Percentiles rank a stretch among this genome's conserved stretches.
phyloP scores from a whole-genome alignment of 2,113 vertebrate genomes.

The Cacatua alba region DNA sequence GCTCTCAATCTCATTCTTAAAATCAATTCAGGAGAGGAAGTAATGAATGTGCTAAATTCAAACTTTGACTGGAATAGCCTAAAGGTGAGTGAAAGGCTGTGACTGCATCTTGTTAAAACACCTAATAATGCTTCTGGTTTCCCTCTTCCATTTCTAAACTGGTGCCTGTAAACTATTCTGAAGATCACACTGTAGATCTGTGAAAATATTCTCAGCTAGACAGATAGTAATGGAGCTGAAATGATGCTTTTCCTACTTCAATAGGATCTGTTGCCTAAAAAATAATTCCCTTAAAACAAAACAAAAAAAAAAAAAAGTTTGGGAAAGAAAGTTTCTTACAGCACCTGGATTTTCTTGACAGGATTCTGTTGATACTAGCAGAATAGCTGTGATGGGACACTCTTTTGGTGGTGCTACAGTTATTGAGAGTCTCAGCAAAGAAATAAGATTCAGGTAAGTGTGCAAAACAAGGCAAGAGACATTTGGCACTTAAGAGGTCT shows the following conservation, averaged over 20 bases:
- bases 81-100: conserved; percentile 73
- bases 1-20: conserved; percentile 84
- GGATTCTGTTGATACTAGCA: conserved; percentile 87
- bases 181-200: neutral
- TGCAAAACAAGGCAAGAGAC: conserved; percentile 3
- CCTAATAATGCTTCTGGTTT: neutral
- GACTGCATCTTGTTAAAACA: neutral
- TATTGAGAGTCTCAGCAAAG: conserved; percentile 88
- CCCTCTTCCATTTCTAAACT: neutral
- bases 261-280: neutral
- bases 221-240: neutral
- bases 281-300: neutral
- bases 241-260: neutral
- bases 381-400: conserved; percentile 88
- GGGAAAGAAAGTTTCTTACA: conserved; percentile 11
- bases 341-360: conserved; percentile 69
- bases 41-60: conserved; percentile 79
- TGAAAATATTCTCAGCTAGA: neutral
- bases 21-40: conserved; percentile 79
- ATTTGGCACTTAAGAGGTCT: neutral
- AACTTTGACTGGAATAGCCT: conserved; percentile 83
- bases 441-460: conserved; percentile 89
- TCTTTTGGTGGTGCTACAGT: conserved; percentile 94
- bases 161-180: neutral
- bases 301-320: neutral